Evolutionary conservation across 2,113 vertebrate genomes (phyloP).

Genomic region (Probosciger aterrimus): DNA sequence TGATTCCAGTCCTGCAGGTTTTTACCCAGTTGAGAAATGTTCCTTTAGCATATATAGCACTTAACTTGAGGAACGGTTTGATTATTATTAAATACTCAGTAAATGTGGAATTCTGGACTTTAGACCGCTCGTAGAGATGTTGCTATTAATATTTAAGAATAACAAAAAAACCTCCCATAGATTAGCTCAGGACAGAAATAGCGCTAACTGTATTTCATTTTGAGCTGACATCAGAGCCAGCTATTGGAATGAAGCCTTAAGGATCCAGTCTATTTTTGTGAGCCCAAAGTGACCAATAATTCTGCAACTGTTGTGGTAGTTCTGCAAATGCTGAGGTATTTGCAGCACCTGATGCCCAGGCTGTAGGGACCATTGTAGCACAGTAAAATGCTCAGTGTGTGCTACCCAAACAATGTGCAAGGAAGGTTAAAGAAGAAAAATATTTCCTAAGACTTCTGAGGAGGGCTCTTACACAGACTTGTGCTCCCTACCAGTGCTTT

Average conservation of each 20-base stretch:
- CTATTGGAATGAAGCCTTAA: slow-evolving; percentile 12
- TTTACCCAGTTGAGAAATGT: not conserved
- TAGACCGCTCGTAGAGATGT: not conserved
- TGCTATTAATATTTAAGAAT: slow-evolving; percentile 30
- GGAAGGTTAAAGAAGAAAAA: not conserved
- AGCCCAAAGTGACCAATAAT: not conserved
- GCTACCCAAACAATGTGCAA: not conserved
- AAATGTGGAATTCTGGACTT: not conserved
- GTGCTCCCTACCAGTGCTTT: not conserved
- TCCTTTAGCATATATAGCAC: not conserved
- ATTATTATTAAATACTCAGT: not conserved
- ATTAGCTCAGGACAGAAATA: slow-evolving; percentile 43
- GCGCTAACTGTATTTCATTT: slow-evolving; percentile 13
- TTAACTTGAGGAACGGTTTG: not conserved
- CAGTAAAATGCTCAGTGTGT: not conserved
- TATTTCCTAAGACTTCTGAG: not conserved
- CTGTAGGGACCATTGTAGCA: not conserved
- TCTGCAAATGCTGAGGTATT: not conserved
- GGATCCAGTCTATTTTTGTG: slow-evolving; percentile 10
- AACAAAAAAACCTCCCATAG: not conserved
- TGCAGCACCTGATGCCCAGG: not conserved
- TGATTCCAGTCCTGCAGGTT: not conserved
- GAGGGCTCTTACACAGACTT: not conserved
- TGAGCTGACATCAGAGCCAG: slow-evolving; percentile 33
- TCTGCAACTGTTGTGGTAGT: not conserved